Conservation (phyloP, 2,797 vertebrate species). For the Squalus acanthias region DNA sequence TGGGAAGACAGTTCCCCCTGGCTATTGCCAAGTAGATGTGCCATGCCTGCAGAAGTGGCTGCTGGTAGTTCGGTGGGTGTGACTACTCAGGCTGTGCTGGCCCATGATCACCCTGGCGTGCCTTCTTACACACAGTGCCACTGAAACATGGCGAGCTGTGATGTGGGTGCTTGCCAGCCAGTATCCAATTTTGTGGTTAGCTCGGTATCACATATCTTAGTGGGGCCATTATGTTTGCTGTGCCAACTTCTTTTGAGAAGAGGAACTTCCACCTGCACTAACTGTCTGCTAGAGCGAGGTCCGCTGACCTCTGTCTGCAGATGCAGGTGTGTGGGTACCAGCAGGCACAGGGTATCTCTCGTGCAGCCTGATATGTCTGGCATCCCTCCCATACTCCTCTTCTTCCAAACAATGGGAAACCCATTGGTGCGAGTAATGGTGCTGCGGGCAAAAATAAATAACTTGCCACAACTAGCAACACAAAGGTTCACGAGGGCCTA, state of each 20-base stretch:
- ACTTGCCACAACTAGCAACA: background rate
- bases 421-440: background rate
- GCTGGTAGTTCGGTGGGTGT: background rate
- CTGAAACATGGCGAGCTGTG: background rate
- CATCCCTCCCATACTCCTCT: background rate
- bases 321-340: background rate
- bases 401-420: slow-evolving; percentile 18
- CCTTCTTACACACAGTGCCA: too few relatives aligned
- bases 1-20: background rate
- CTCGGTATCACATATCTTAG: background rate
- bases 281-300: background rate
- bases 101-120: background rate
- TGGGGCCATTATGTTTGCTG: background rate
- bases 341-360: background rate
- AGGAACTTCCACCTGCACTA: background rate
- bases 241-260: background rate
- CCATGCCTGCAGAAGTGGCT: background rate
- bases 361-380: background rate
- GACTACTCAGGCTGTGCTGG: background rate
- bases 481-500: background rate
- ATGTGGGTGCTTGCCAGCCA: background rate
- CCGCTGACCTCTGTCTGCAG: background rate
- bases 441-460: background rate
- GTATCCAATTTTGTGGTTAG: background rate
- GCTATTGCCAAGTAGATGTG: background rate